Evolutionary conservation across 2,113 vertebrate species (phyloP).

Genomic region (Sinocyclocheilus grahami): DNA sequence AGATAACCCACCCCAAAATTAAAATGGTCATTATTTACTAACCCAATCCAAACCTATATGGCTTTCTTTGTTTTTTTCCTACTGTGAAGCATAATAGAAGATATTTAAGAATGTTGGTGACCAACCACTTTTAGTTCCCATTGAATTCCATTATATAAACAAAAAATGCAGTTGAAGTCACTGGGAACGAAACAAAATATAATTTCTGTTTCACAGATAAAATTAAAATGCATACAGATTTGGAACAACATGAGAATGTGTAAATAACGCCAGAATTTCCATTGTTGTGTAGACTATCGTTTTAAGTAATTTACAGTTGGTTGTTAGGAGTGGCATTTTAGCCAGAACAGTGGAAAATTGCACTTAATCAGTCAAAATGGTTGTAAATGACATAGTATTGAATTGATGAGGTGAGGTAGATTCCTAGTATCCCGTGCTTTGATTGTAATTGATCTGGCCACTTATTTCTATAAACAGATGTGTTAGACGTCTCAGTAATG

Average conservation of each 20-base stretch:
- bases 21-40: not conserved
- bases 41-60: not conserved
- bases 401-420: conserved; percentile 39
- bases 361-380: not conserved
- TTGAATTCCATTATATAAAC: not conserved
- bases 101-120: not conserved
- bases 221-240: not conserved
- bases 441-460: conserved; percentile 59
- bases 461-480: conserved; percentile 54
- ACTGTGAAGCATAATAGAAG: too few species aligned
- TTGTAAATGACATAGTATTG: conserved; percentile 3
- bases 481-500: conserved; percentile 53
- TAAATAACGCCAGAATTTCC: not conserved
- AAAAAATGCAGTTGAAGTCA: not conserved
- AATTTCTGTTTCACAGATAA: not conserved
- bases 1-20: not conserved
- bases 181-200: not conserved
- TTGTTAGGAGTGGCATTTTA: not conserved
- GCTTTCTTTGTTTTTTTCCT: too few species aligned
- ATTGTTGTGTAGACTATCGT: not conserved
- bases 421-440: conserved; percentile 57
- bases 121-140: not conserved
- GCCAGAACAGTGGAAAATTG: not conserved
- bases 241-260: not conserved
- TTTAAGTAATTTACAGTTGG: not conserved